phyloP scores from a whole-genome alignment of 2,113 vertebrate species.

The Progne subis region DNA sequence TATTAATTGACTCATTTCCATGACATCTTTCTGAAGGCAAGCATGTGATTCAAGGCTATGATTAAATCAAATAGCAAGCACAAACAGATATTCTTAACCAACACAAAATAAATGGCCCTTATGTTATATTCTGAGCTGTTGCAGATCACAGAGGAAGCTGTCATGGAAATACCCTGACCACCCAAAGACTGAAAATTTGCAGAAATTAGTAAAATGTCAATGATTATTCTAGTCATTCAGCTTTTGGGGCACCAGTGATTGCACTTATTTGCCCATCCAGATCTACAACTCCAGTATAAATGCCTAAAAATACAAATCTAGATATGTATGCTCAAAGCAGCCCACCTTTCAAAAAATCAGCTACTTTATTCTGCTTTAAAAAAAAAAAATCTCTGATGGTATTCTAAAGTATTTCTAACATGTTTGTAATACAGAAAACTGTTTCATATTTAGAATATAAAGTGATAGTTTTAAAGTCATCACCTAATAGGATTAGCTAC shows the following conservation, averaged over 20 bases:
- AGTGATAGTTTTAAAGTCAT: neutral
- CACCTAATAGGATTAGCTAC: neutral
- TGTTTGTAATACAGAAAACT: neutral
- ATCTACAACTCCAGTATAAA: neutral
- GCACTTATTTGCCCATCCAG: neutral
- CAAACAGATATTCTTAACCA: neutral
- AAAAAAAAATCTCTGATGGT: neutral
- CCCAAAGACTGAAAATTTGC: neutral
- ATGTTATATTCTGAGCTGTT: neutral
- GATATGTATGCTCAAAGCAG: neutral
- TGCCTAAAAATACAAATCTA: neutral
- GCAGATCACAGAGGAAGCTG: neutral
- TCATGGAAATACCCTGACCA: neutral
- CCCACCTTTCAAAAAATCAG: neutral
- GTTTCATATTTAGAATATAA: neutral
- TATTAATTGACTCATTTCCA: slow-evolving; percentile 35
- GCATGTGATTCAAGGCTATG: neutral
- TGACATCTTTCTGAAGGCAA: neutral
- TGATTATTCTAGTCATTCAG: neutral
- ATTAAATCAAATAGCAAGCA: slow-evolving; percentile 6
- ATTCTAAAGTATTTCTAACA: neutral
- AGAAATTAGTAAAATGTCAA: neutral
- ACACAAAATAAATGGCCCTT: neutral
- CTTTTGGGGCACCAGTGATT: neutral
- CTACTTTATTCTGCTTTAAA: neutral